These are phyloP conservation scores for Eristalinus sepulchralis DNA, from an alignment of 2,888 invertebrate genomes.

Conservation along the genomic window DNA sequence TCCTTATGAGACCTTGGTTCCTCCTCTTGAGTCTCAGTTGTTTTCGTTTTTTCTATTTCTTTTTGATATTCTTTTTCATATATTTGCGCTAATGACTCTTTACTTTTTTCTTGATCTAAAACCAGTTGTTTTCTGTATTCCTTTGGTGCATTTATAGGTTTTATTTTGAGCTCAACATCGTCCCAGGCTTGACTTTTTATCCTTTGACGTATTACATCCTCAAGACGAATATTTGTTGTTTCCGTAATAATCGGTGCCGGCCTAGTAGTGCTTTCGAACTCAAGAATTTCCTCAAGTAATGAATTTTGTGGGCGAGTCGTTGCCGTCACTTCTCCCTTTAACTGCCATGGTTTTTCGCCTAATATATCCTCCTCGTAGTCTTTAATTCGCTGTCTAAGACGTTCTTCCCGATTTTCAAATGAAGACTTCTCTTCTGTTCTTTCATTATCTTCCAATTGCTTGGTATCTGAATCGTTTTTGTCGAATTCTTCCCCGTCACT, in stretches of 20 bases:
- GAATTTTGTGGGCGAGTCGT: slow-evolving; percentile 93
- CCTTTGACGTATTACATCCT: slow-evolving; percentile 94
- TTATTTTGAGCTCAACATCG: slow-evolving; percentile 93
- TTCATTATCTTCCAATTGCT: slow-evolving; percentile 54
- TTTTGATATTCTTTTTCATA: slow-evolving; percentile 94
- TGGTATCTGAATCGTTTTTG: slow-evolving; percentile 61
- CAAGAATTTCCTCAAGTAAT: slow-evolving; percentile 93
- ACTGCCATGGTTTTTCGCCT: slow-evolving; percentile 94
- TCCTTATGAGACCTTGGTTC: slow-evolving; percentile 90
- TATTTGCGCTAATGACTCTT: slow-evolving; percentile 94
- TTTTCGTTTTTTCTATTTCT: slow-evolving; percentile 83
- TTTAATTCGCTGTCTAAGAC: slow-evolving; percentile 86
- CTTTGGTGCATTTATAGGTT: slow-evolving; percentile 90
- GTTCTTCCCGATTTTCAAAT: slow-evolving; percentile 88
- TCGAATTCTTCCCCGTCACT: slow-evolving; percentile 53
- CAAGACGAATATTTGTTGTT: slow-evolving; percentile 91
- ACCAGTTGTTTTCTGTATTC: slow-evolving; percentile 94
- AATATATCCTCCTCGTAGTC: slow-evolving; percentile 88
- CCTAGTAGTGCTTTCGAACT: slow-evolving; percentile 91
- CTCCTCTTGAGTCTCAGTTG: slow-evolving; percentile 81
- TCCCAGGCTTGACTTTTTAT: slow-evolving; percentile 97
- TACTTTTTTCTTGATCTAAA: slow-evolving; percentile 96
- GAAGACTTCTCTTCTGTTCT: slow-evolving; percentile 82
- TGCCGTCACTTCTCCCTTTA: slow-evolving; percentile 94
- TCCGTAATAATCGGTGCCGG: slow-evolving; percentile 96